A percentile compares a stretch with the other conserved stretches of the same genome.
Evolutionary conservation across 2,113 vertebrate genomes (phyloP).

Genomic region (Sardina pilchardus): DNA sequence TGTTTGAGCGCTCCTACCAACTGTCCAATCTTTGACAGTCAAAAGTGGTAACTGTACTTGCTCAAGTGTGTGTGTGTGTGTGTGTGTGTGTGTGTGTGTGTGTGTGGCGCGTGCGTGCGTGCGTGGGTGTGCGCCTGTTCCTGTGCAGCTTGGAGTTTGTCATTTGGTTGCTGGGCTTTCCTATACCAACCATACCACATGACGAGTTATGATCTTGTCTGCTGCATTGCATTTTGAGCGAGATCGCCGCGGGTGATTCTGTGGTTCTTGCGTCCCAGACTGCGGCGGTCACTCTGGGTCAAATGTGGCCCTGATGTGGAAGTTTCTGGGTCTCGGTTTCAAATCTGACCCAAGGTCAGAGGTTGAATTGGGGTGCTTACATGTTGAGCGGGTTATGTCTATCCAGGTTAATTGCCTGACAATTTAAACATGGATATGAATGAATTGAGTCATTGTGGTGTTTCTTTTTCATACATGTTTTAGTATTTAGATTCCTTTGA

Average conservation of each 20-base stretch:
- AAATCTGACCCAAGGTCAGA: background rate
- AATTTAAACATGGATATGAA: background rate
- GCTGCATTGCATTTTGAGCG: background rate
- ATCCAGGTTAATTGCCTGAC: no score
- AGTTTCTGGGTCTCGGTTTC: background rate
- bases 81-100: background rate
- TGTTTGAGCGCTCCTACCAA: no score
- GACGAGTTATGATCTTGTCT: background rate
- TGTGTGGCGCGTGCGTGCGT: background rate
- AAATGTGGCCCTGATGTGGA: no score
- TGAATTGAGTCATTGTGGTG: background rate
- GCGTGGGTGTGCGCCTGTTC: background rate
- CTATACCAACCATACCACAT: background rate
- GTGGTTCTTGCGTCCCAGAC: background rate
- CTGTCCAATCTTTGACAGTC: no score
- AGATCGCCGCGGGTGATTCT: background rate
- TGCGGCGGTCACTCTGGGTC: background rate
- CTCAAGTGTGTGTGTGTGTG: background rate
- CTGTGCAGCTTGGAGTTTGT: constrained; percentile 6
- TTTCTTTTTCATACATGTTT: background rate
- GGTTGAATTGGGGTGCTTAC: background rate
- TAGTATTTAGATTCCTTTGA: background rate
- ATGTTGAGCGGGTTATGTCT: background rate
- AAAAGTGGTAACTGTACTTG: background rate
- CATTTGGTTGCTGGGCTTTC: background rate